Percentiles rank a stretch among this genome's conserved stretches.
phyloP scores from a whole-genome alignment of 1,140 invertebrate genomes.

The Drosophila fuyamai region DNA sequence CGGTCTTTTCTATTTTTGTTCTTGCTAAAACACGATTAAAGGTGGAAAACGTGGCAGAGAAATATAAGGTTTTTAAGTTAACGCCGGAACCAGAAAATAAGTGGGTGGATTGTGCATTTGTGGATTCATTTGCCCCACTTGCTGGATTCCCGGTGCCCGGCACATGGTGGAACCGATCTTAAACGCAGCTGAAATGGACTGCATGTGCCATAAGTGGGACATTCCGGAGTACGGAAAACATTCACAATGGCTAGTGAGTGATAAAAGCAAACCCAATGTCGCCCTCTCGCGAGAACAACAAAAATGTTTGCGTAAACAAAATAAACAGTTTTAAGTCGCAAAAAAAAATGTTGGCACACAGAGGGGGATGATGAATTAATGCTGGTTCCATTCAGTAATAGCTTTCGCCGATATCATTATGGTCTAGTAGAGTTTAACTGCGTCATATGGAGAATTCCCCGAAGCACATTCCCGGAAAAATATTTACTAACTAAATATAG shows the following conservation, averaged over 20 bases:
- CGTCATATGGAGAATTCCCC: constrained; percentile 58
- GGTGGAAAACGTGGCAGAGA: neutral
- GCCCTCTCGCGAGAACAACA: constrained; percentile 30
- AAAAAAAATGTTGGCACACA: constrained; percentile 9
- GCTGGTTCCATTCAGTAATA: constrained; percentile 33
- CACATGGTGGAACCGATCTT: constrained; percentile 52
- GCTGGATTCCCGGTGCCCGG: constrained; percentile 43
- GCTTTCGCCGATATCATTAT: neutral
- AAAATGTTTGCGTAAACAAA: constrained; percentile 26
- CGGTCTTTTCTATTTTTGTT: constrained; percentile 7
- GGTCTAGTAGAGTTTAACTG: constrained; percentile 5
- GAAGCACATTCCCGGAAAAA: constrained; percentile 29
- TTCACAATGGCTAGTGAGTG: constrained; percentile 18
- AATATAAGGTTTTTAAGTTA: constrained; percentile 17
- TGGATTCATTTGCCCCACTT: constrained; percentile 29
- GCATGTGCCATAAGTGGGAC: constrained; percentile 17
- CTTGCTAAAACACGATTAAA: neutral
- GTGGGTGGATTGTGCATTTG: constrained; percentile 18
- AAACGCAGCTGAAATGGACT: constrained; percentile 2
- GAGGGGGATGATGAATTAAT: neutral
- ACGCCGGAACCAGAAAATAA: constrained; percentile 18
- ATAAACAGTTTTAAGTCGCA: constrained; percentile 46
- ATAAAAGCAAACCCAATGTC: constrained; percentile 36
- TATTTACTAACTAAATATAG: constrained; percentile 8
- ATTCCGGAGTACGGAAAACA: constrained; percentile 6